A percentile compares a stretch with the other conserved stretches of the same genome.
Conservation (phyloP, 37 sponge, comb jelly and placozoan species). For the Beroe forskalii region DNA sequence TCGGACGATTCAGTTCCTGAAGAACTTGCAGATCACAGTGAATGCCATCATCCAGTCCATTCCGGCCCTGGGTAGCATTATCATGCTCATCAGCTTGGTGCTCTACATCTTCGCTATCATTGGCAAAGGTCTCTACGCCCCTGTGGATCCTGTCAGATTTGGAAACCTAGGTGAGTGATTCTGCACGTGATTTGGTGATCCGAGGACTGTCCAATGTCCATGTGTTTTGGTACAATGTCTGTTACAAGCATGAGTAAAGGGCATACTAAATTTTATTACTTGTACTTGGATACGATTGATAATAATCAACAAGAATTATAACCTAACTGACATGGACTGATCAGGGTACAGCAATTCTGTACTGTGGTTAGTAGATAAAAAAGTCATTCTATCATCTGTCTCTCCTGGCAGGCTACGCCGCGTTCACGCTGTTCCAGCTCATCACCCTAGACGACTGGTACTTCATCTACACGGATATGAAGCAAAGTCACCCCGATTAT, state of each 20-base stretch:
- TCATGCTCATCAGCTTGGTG: slow-evolving; percentile 77
- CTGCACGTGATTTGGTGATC: too few relatives aligned
- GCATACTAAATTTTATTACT: too few relatives aligned
- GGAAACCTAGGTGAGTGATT: slow-evolving; percentile 74
- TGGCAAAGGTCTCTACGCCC: slow-evolving; percentile 81
- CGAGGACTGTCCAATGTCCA: too few relatives aligned
- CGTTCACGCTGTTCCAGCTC: slow-evolving; percentile 84
- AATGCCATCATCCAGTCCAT: slow-evolving; percentile 76
- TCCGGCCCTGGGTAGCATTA: slow-evolving; percentile 80
- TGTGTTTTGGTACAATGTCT: too few relatives aligned
- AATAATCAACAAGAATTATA: too few relatives aligned
- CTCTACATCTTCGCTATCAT: slow-evolving; percentile 88
- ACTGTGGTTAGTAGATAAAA: too few relatives aligned
- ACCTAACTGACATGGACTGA: too few relatives aligned
- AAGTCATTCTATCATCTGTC: too few relatives aligned
- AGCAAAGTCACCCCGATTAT: slow-evolving; percentile 67
- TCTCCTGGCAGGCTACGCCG: slow-evolving; percentile 69
- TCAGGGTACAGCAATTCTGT: too few relatives aligned
- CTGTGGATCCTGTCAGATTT: slow-evolving; percentile 76
- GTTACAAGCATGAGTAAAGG: too few relatives aligned
- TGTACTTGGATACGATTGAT: too few relatives aligned
- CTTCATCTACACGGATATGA: slow-evolving; percentile 73
- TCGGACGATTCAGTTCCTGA: slow-evolving; percentile 78
- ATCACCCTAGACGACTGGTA: slow-evolving; percentile 94
- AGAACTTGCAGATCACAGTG: slow-evolving; percentile 83